phyloP scores from a whole-genome alignment of 2,888 invertebrate species.

The Nomada ruficornis region DNA sequence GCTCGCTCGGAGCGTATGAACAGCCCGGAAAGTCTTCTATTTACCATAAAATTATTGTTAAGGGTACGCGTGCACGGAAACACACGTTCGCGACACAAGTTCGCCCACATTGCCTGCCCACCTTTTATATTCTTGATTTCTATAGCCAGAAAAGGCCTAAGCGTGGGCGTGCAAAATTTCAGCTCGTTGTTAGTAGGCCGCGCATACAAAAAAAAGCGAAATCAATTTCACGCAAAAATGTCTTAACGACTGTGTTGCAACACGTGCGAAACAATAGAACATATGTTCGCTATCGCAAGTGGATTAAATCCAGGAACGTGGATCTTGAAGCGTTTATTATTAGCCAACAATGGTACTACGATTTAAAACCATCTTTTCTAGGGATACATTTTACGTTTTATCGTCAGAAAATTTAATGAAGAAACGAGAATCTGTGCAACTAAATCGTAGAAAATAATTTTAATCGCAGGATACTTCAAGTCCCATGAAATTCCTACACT shows the following conservation, averaged over 20 bases:
- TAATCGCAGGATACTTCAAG: too few species aligned
- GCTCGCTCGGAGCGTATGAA: neutral
- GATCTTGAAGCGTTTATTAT: too few species aligned
- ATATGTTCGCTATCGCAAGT: neutral
- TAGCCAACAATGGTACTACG: too few species aligned
- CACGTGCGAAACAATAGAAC: slow-evolving; percentile 13
- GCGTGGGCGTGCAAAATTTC: slow-evolving; percentile 61
- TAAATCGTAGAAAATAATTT: too few species aligned
- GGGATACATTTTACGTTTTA: too few species aligned
- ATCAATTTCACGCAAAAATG: slow-evolving; percentile 35
- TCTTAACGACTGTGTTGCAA: slow-evolving; percentile 3
- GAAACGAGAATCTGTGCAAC: too few species aligned
- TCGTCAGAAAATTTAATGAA: too few species aligned
- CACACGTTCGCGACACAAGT: slow-evolving; percentile 29
- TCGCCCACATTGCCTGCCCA: slow-evolving; percentile 60
- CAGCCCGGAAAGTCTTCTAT: slow-evolving; percentile 4
- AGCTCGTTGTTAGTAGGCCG: slow-evolving; percentile 49
- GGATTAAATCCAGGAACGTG: neutral
- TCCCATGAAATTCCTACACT: too few species aligned
- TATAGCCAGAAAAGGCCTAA: slow-evolving; percentile 45
- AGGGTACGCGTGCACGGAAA: slow-evolving; percentile 1
- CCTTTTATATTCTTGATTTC: slow-evolving; percentile 49
- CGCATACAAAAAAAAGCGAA: slow-evolving; percentile 24
- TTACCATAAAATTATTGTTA: slow-evolving; percentile 41
- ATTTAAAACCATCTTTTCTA: too few species aligned